Percentiles rank a stretch among this genome's conserved stretches.
phyloP scores from a whole-genome alignment of 2,797 vertebrate genomes.

The Pseudochirops corinnae region DNA sequence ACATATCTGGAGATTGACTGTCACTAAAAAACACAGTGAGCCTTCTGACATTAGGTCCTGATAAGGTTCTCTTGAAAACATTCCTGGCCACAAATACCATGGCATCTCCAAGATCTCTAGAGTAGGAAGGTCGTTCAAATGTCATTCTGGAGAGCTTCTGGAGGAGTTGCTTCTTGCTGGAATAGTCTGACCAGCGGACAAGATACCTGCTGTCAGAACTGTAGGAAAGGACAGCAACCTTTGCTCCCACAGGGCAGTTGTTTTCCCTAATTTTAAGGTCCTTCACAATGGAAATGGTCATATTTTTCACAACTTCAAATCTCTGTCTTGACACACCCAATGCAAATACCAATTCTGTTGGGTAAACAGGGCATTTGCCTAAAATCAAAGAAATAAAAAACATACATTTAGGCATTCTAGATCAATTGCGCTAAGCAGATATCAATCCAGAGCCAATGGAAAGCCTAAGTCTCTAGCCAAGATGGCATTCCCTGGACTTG shows the following conservation, averaged over 20 bases:
- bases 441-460: neutral
- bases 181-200: constrained; percentile 89
- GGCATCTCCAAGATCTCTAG: constrained; percentile 82
- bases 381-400: constrained; percentile 39
- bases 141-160: constrained; percentile 85
- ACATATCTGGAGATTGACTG: constrained; percentile 74
- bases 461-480: neutral
- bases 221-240: constrained; percentile 88
- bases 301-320: constrained; percentile 86
- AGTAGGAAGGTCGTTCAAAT: constrained; percentile 80
- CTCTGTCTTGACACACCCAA: constrained; percentile 86
- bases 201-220: constrained; percentile 83
- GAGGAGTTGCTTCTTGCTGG: constrained; percentile 84
- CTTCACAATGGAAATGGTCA: constrained; percentile 82
- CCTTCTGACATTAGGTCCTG: constrained; percentile 85
- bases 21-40: constrained; percentile 87
- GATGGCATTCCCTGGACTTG: neutral
- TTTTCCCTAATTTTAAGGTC: constrained; percentile 85
- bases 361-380: constrained; percentile 87
- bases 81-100: constrained; percentile 90
- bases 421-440: neutral
- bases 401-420: constrained; percentile 12
- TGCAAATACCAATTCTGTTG: constrained; percentile 90
- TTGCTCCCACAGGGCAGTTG: constrained; percentile 87
- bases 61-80: constrained; percentile 86